phyloP scores from a whole-genome alignment of 2,113 vertebrate species.

The Cynopterus brachyotis region DNA sequence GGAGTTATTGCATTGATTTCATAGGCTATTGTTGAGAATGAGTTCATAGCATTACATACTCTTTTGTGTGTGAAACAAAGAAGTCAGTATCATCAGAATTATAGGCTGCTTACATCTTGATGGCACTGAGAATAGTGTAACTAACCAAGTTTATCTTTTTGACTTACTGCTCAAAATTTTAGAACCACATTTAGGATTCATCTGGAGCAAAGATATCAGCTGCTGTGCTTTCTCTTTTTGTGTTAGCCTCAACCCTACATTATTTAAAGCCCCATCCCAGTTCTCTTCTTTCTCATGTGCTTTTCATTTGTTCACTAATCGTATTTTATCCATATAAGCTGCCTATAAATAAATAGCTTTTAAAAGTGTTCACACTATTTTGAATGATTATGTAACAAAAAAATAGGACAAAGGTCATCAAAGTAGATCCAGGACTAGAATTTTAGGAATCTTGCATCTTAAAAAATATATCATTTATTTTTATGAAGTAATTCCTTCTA shows the following conservation, averaged over 20 bases:
- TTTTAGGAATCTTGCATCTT: not conserved
- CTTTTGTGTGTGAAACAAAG: not conserved
- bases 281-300: not conserved
- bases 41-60: not conserved
- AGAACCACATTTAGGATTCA: not conserved
- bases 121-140: not conserved
- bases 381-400: slow-evolving; percentile 34
- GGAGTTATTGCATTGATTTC: not conserved
- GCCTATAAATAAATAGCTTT: not conserved
- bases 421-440: not conserved
- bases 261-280: not conserved
- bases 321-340: not conserved
- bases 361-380: not conserved
- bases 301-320: not conserved
- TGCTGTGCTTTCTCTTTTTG: not conserved
- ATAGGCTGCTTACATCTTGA: not conserved
- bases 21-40: not conserved
- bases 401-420: not conserved
- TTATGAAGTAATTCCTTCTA: not conserved
- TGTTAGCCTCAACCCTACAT: not conserved
- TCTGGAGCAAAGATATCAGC: accelerated
- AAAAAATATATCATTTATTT: not conserved
- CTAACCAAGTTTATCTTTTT: not conserved
- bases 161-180: not conserved
- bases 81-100: not conserved